A percentile compares a stretch with the other conserved stretches of the same genome.
Evolutionary conservation across 2,888 invertebrate species (phyloP).

Genomic region (Elmis aenea): DNA sequence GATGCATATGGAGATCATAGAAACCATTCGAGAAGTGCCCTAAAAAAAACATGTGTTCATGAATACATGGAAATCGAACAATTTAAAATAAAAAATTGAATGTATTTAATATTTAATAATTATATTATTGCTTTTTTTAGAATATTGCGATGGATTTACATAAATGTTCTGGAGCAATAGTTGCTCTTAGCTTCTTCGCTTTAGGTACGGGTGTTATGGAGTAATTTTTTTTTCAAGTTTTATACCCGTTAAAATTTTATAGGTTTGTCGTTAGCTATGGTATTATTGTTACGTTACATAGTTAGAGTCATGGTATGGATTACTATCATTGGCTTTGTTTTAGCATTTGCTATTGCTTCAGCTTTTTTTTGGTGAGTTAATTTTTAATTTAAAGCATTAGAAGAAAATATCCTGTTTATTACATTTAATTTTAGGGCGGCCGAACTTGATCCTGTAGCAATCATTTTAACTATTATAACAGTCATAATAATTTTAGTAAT

Average conservation of each 20-base stretch:
- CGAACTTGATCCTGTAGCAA: constrained; percentile 36
- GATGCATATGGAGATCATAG: too few relatives aligned
- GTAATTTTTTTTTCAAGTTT: constrained; percentile 1
- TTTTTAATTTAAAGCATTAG: neutral
- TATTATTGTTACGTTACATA: constrained; percentile 55
- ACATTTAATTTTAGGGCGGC: too few relatives aligned
- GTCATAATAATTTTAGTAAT: constrained; percentile 49
- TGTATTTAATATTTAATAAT: neutral
- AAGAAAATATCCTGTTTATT: too few relatives aligned
- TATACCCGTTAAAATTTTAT: constrained; percentile 11
- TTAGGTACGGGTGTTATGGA: constrained; percentile 46
- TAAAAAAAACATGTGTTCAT: too few relatives aligned
- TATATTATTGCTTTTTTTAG: constrained; percentile 33
- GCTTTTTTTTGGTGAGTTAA: constrained; percentile 55
- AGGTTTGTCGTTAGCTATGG: constrained; percentile 52
- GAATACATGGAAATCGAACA: too few relatives aligned
- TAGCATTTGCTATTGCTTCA: constrained; percentile 52
- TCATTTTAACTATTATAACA: constrained; percentile 54
- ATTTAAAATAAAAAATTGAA: too few relatives aligned
- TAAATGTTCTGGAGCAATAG: constrained; percentile 54
- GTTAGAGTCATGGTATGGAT: constrained; percentile 59
- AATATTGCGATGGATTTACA: constrained; percentile 57
- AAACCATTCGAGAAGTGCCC: too few relatives aligned
- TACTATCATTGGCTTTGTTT: constrained; percentile 51
- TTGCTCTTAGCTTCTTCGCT: constrained; percentile 55